Conservation (phyloP, 2,113 vertebrate genomes). For the Cygnus atratus region DNA sequence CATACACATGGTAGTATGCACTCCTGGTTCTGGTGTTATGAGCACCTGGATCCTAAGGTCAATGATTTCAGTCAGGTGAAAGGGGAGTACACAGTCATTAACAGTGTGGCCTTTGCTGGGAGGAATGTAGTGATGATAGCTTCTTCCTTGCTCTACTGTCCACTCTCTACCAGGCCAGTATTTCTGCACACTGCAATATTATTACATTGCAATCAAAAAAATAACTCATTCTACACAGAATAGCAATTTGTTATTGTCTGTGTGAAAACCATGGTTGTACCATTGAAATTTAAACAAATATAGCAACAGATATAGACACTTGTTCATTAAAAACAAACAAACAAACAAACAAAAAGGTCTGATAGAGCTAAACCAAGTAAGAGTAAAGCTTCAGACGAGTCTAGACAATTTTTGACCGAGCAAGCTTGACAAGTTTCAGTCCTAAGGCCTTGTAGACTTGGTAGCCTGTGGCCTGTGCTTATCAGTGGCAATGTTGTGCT, state of each 20-base stretch:
- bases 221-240: neutral
- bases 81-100: neutral
- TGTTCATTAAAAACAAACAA: neutral
- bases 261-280: neutral
- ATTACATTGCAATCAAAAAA: neutral
- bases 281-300: neutral
- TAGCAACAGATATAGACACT: neutral
- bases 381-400: neutral
- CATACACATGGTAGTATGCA: neutral
- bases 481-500: neutral
- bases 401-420: neutral
- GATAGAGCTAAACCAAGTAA: neutral
- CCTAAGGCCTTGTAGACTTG: neutral
- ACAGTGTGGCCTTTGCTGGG: neutral
- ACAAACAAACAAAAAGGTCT: neutral
- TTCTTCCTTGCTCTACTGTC: neutral
- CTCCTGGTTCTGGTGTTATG: neutral
- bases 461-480: neutral
- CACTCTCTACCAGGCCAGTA: neutral
- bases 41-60: neutral
- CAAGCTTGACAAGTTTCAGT: neutral
- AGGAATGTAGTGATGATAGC: neutral
- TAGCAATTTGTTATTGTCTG: neutral
- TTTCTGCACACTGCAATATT: neutral
- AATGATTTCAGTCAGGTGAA: fast-evolving